phyloP scores from a whole-genome alignment of 2,888 invertebrate genomes.

The Syritta pipiens region DNA sequence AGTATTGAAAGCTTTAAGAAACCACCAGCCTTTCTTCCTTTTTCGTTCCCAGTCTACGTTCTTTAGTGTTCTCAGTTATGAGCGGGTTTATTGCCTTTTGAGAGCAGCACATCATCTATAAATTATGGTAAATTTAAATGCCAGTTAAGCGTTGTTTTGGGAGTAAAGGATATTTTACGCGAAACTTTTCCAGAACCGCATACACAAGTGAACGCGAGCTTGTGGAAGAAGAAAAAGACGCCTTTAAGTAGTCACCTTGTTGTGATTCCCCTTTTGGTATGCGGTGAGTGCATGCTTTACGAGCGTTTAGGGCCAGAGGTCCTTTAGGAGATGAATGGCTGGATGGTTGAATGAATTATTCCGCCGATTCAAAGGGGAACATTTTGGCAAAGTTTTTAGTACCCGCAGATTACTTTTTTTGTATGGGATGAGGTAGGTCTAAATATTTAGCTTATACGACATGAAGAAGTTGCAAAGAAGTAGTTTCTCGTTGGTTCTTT shows the following conservation, averaged over 20 bases:
- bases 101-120: slow-evolving; percentile 66
- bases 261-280: slow-evolving; percentile 51
- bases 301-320: slow-evolving; percentile 22
- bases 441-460: slow-evolving; percentile 57
- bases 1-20: slow-evolving; percentile 4
- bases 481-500: too few relatives aligned
- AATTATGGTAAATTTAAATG: slow-evolving; percentile 68
- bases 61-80: slow-evolving; percentile 23
- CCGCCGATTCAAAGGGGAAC: slow-evolving; percentile 54
- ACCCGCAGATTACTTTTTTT: slow-evolving; percentile 44
- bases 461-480: too few relatives aligned
- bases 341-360: slow-evolving; percentile 60
- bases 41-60: slow-evolving; percentile 32
- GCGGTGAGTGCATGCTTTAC: slow-evolving; percentile 9
- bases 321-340: slow-evolving; percentile 32
- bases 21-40: slow-evolving; percentile 24
- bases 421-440: background rate
- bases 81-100: slow-evolving; percentile 54
- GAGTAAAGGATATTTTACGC: slow-evolving; percentile 41
- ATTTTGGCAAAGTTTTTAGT: slow-evolving; percentile 56
- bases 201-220: background rate
- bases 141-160: slow-evolving; percentile 66
- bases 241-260: slow-evolving; percentile 60
- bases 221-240: background rate
- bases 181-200: slow-evolving; percentile 29